phyloP scores from a whole-genome alignment of 2,113 vertebrate species.

The Gallinago paraguaiae region DNA sequence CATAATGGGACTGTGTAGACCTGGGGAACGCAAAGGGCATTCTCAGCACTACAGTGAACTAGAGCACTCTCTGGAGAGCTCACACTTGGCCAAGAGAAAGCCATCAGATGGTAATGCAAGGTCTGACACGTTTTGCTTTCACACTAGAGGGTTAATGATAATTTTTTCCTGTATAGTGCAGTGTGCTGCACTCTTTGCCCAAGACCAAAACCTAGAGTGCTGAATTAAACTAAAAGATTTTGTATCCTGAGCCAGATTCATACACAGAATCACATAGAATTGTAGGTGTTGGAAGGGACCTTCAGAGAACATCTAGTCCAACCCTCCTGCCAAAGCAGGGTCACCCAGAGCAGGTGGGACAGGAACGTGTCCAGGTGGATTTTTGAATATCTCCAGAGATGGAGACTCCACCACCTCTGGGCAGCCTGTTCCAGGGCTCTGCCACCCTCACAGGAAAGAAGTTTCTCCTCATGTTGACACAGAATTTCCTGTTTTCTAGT shows the following conservation, averaged over 20 bases:
- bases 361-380: too few relatives aligned
- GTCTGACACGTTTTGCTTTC: neutral
- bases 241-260: neutral
- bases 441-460: too few relatives aligned
- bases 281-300: too few relatives aligned
- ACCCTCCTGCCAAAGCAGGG: too few relatives aligned
- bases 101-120: neutral
- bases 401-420: too few relatives aligned
- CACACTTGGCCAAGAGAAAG: neutral
- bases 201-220: neutral
- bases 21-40: neutral
- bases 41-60: neutral
- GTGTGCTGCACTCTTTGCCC: neutral
- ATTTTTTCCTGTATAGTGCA: neutral
- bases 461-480: too few relatives aligned
- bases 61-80: neutral
- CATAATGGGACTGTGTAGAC: rapidly evolving
- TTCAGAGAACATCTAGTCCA: too few relatives aligned
- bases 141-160: neutral
- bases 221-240: neutral
- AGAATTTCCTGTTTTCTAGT: too few relatives aligned
- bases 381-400: too few relatives aligned
- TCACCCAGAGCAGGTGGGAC: too few relatives aligned
- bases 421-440: too few relatives aligned
- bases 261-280: too few relatives aligned